Percentiles rank a stretch among this genome's conserved stretches.
These are phyloP conservation scores for Colostygia pectinataria DNA, from an alignment of 2,888 invertebrate species.

Conservation along the genomic window DNA sequence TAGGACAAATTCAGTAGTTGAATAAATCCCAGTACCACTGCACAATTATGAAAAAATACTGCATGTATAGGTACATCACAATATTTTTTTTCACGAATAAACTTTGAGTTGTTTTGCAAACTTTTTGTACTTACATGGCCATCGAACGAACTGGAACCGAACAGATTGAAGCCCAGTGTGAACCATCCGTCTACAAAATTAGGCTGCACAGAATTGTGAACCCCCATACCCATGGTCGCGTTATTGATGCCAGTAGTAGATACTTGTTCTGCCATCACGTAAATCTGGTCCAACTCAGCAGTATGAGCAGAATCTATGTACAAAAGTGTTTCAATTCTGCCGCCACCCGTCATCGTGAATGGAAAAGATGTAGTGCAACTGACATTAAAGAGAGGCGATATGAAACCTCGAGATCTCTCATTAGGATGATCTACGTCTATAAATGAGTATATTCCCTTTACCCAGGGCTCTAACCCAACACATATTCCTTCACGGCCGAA, in stretches of 20 bases:
- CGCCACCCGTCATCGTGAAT: constrained; percentile 6
- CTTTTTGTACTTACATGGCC: constrained; percentile 10
- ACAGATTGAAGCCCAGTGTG: background rate
- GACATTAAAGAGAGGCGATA: background rate
- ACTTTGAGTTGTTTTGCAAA: background rate
- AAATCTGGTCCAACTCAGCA: background rate
- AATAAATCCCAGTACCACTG: background rate
- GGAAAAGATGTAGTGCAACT: constrained; percentile 11
- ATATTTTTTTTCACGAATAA: too few species aligned
- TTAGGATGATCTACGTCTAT: background rate
- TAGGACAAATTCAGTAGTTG: too few species aligned
- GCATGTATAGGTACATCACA: too few species aligned
- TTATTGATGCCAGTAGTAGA: background rate
- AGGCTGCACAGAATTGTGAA: background rate
- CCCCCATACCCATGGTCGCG: background rate
- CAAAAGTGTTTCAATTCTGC: background rate
- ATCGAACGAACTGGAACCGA: background rate
- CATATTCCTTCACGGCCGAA: constrained; percentile 2
- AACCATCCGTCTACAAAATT: constrained; percentile 7
- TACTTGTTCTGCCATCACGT: constrained; percentile 4
- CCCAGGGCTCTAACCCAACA: background rate
- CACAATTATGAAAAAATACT: too few species aligned
- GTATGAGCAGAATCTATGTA: background rate
- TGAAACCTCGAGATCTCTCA: background rate
- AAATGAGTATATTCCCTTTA: background rate